A percentile compares a stretch with the other conserved stretches of the same genome.
These are phyloP conservation scores for Drosophila pseudoananassae DNA, from an alignment of 1,140 invertebrate species.

Conservation along the genomic window DNA sequence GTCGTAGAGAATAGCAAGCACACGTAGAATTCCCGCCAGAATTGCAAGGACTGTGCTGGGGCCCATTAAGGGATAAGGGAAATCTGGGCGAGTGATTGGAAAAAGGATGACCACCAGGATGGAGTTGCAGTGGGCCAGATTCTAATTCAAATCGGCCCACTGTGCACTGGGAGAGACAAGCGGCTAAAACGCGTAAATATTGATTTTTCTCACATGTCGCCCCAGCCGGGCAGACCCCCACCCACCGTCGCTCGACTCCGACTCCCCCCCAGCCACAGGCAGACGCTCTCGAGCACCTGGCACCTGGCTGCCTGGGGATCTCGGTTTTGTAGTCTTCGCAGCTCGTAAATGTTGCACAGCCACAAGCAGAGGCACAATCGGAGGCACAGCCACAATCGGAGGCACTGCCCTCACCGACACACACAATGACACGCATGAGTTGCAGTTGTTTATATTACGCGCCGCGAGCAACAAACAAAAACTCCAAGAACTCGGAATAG, in stretches of 20 bases:
- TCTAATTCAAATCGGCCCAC: slow-evolving; percentile 23
- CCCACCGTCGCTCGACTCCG: background rate
- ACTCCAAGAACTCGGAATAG: slow-evolving; percentile 29
- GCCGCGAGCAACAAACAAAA: slow-evolving; percentile 45
- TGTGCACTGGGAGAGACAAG: slow-evolving; percentile 8
- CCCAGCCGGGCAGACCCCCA: background rate
- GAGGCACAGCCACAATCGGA: too few relatives aligned
- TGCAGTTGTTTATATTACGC: slow-evolving; percentile 70
- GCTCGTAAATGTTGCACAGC: slow-evolving; percentile 62
- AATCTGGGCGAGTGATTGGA: slow-evolving; percentile 27
- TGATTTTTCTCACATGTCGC: slow-evolving; percentile 76
- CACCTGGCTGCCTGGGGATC: slow-evolving; percentile 39
- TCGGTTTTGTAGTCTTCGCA: slow-evolving; percentile 50
- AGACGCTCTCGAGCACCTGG: slow-evolving; percentile 23
- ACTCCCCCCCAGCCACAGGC: background rate
- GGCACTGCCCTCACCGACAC: background rate
- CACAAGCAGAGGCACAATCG: slow-evolving; percentile 1
- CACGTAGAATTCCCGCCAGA: slow-evolving; percentile 58
- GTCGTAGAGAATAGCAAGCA: too few relatives aligned
- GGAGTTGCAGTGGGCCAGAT: slow-evolving; percentile 12
- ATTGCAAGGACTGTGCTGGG: slow-evolving; percentile 12
- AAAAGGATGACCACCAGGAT: slow-evolving; percentile 15
- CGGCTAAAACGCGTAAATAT: slow-evolving; percentile 58
- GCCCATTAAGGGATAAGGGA: slow-evolving; percentile 42
- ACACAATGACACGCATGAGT: slow-evolving; percentile 63